Conservation (phyloP, 2,113 vertebrate genomes). For the Dicerorhinus sumatrensis region DNA sequence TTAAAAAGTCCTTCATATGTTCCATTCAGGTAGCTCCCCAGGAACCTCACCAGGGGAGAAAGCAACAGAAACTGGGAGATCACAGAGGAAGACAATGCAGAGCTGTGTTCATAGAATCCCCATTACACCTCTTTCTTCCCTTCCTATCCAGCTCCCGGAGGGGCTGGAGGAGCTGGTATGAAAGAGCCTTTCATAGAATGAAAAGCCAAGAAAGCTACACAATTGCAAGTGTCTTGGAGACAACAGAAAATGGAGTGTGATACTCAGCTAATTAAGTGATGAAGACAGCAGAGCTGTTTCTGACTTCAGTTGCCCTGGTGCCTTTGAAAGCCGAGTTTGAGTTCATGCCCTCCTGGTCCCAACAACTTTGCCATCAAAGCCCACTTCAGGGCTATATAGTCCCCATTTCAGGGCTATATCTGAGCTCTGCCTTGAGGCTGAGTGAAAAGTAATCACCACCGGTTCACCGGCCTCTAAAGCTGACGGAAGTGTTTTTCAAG, state of each 20-base stretch:
- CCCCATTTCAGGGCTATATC: background rate
- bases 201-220: constrained; percentile 37
- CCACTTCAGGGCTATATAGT: no score
- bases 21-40: background rate
- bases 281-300: background rate
- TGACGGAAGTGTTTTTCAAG: background rate
- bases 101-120: background rate
- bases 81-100: background rate
- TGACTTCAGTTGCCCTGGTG: background rate
- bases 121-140: background rate
- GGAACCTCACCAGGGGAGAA: background rate
- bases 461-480: background rate
- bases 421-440: background rate
- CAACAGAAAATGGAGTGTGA: background rate
- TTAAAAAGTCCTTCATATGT: background rate
- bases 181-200: constrained; percentile 53
- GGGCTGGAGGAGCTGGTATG: background rate
- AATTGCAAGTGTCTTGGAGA: background rate
- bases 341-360: background rate
- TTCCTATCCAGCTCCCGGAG: background rate
- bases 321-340: background rate
- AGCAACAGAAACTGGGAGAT: background rate
- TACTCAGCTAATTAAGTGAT: constrained; percentile 28
- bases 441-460: background rate
- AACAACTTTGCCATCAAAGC: background rate